Evolutionary conservation across 2,797 vertebrate species (phyloP), one percentile per base, ranked within the genome.

Genomic region (Molossus alvarezi): DNA sequence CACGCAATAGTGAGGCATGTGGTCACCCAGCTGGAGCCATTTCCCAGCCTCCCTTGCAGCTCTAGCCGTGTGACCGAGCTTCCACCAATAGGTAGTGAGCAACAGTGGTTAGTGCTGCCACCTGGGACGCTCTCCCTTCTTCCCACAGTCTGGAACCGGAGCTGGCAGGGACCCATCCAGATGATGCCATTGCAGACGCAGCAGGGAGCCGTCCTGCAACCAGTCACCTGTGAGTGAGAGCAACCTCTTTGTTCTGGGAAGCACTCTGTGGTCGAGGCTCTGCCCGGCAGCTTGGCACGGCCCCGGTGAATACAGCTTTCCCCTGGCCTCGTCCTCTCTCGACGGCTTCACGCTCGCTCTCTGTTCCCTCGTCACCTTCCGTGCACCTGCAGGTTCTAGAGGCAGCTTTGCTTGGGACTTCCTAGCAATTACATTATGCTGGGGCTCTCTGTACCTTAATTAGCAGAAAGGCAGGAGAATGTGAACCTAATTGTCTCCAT

Each of bases 1-100:
- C 1, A 8, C n/a, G 17, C 9, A 17, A 12, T 2, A 67, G 41
- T 23, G 1, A 27, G 75, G 48, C 9, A 15, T 51, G 3, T 0
- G 45, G 45, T 6, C 53, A 48, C 85, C 15, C 33, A 11, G 53
- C 7, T 5, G 15, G 55, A 17, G 1, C 73, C 73, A 37, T 55
- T 55, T 60, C 73, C 89, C 48, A 73, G 65, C 57, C 64, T 83
- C 51, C 64, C 25, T 80, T 48, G 41, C 27, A 18, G 58, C 48
- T 9, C 11, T 3, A 1, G 13, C 51, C 51, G 20, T 8, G 81
- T 58, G 83, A 64, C 87, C 58, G 55, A 1, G 11, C 58, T 15
- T 53, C 41, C 58, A 41, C 57, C 65, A 51, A 48, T 7, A 23
- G 85, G 62, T 13, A 86, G 17, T 4, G 55, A 84, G 53, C 65